Evolutionary conservation across 2,888 invertebrate species (phyloP).

Genomic region (Phragmatobia fuliginosa): DNA sequence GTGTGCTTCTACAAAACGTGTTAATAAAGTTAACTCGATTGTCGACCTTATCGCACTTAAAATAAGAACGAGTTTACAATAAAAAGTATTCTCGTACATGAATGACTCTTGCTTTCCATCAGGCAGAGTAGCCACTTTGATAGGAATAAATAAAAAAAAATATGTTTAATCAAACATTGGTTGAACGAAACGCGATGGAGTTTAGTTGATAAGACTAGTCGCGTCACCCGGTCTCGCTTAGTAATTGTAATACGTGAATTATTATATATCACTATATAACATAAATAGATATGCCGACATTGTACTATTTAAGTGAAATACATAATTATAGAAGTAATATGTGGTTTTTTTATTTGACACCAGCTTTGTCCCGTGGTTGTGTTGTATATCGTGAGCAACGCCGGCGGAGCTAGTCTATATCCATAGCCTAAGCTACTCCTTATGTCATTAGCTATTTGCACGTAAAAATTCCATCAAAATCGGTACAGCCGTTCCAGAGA

Average conservation of each 20-base stretch:
- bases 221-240: slow-evolving; percentile 5
- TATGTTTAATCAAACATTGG: too few relatives aligned
- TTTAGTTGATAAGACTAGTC: slow-evolving; percentile 7
- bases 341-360: slow-evolving; percentile 5
- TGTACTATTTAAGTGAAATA: slow-evolving; percentile 65
- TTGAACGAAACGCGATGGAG: neutral
- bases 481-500: too few relatives aligned
- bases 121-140: too few relatives aligned
- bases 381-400: too few relatives aligned
- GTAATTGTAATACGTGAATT: slow-evolving; percentile 16
- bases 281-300: slow-evolving; percentile 31
- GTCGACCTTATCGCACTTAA: neutral
- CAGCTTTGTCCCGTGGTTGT: too few relatives aligned
- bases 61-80: neutral
- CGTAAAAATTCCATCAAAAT: too few relatives aligned
- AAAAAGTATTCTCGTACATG: neutral
- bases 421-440: too few relatives aligned
- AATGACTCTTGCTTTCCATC: too few relatives aligned
- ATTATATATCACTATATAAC: slow-evolving; percentile 21
- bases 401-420: too few relatives aligned
- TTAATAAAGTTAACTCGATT: neutral
- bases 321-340: slow-evolving; percentile 60
- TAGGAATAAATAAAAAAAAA: too few relatives aligned
- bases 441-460: too few relatives aligned
- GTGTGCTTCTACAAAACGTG: neutral